Evolutionary conservation across 2,797 vertebrate genomes (phyloP).

Genomic region (Spinus olivaceus): DNA sequence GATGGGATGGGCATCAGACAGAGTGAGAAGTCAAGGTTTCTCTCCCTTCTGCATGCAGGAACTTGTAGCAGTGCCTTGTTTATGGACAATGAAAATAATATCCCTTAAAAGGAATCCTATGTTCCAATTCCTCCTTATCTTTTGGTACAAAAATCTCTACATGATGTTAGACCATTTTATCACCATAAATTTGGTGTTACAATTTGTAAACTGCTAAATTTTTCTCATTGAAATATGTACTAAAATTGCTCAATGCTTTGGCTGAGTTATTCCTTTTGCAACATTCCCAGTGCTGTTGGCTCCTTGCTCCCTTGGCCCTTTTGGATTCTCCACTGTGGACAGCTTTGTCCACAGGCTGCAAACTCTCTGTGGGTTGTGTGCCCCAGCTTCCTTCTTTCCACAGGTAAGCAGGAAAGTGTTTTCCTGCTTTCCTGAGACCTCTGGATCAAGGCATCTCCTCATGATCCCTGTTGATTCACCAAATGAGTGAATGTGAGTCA

Average conservation of each 20-base stretch:
- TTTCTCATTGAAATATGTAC: background rate
- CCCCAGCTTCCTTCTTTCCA: background rate
- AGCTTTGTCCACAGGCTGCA: background rate
- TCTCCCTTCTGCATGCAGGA: background rate
- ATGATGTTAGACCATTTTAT: background rate
- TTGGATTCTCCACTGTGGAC: background rate
- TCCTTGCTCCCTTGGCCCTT: background rate
- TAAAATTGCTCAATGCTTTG: background rate
- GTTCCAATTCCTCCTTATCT: background rate
- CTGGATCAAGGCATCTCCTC: background rate
- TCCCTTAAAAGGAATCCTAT: background rate
- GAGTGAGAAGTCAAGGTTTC: background rate
- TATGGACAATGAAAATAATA: background rate
- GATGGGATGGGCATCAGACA: background rate
- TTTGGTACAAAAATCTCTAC: background rate
- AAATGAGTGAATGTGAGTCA: background rate
- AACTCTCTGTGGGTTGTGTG: background rate
- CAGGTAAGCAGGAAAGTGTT: background rate
- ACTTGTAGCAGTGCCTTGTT: background rate
- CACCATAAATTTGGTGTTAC: background rate
- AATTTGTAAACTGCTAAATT: background rate
- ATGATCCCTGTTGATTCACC: background rate
- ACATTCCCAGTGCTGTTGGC: fast-evolving
- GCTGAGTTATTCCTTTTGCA: background rate
- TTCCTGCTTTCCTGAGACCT: background rate